Conservation (phyloP, 2,797 vertebrate genomes). For the Champsocephalus esox region DNA sequence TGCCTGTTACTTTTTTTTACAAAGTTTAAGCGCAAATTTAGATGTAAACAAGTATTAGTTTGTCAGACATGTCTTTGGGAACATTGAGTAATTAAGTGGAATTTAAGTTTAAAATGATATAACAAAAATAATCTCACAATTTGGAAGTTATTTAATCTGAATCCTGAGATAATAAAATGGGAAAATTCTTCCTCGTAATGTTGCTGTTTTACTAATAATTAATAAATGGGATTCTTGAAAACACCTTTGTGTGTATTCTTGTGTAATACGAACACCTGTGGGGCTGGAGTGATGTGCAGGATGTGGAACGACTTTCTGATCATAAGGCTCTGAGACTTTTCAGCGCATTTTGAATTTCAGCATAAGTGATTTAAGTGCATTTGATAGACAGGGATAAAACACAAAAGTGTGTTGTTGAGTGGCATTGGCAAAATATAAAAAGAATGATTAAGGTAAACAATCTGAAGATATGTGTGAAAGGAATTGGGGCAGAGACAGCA, state of each 20-base stretch:
- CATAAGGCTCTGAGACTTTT: slow-evolving; percentile 8
- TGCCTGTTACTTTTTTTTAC: background rate
- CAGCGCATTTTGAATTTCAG: slow-evolving; percentile 48
- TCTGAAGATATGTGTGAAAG: slow-evolving; percentile 1
- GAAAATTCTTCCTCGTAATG: background rate
- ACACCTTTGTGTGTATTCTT: background rate
- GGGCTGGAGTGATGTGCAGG: slow-evolving; percentile 6
- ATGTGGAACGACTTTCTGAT: background rate
- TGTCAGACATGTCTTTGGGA: background rate
- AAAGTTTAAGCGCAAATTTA: background rate
- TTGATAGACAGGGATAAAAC: slow-evolving; percentile 11
- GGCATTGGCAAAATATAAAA: background rate
- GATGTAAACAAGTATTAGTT: background rate
- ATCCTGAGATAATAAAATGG: slow-evolving; percentile 6
- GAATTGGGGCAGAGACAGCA: background rate
- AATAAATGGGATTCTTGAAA: background rate
- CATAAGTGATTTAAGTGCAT: slow-evolving; percentile 67
- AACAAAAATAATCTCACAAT: background rate
- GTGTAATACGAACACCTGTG: background rate
- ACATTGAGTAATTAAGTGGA: background rate
- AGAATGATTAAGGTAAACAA: slow-evolving; percentile 12
- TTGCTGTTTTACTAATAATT: background rate
- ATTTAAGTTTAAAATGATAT: background rate
- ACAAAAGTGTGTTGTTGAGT: slow-evolving; percentile 18
- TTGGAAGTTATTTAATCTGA: background rate